Evolutionary conservation across 2,888 invertebrate species (phyloP), one percentile per base, ranked within the genome.

Genomic region (Tenthredo notha): DNA sequence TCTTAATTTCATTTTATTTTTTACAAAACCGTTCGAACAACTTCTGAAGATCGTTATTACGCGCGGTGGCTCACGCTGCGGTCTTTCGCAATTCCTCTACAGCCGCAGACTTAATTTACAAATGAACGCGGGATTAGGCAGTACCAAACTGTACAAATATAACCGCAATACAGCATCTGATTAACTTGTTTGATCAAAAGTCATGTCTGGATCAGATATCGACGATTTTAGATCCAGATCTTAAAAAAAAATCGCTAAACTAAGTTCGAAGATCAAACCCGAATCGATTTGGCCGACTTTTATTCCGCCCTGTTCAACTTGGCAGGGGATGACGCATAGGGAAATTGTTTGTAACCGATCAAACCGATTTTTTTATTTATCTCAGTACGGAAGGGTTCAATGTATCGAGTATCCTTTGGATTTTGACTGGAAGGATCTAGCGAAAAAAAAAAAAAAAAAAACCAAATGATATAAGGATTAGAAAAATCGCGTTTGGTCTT

Each of bases 1-100:
- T 67, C 67, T 67, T 33, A 33, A 67, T 67, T 67, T 33, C 67
- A 33, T 67, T 67, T 25, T 33, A 10, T 67, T 33, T 67, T 67
- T 4, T 0, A 47, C 12, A 67, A 12, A 7, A 33, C 33, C 67
- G 6, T 33, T 15, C 67, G 61, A 15, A 18, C 12, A 33, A 67
- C 29, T 67, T 7, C 67, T 33, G 33, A 21, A 67, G 67, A 67
- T 67, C 67, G 29, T 67, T 67, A 67, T 33, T 67, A 6, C 67
- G 29, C 33, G 18, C 33, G 4, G 33, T 6, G 18, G 33, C 67
- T 67, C 3, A 15, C 33, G 67, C 67, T 67, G 67, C 33, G 67
- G 67, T 67, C 67, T 67, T 1, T 67, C 67, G 67, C 67, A 33
- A 67, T 33, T 67, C 67, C 33, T 33, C 18, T 12, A 54, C 54